These are phyloP conservation scores for Mola mola DNA, from an alignment of 2,113 vertebrate species.

Conservation along the genomic window DNA sequence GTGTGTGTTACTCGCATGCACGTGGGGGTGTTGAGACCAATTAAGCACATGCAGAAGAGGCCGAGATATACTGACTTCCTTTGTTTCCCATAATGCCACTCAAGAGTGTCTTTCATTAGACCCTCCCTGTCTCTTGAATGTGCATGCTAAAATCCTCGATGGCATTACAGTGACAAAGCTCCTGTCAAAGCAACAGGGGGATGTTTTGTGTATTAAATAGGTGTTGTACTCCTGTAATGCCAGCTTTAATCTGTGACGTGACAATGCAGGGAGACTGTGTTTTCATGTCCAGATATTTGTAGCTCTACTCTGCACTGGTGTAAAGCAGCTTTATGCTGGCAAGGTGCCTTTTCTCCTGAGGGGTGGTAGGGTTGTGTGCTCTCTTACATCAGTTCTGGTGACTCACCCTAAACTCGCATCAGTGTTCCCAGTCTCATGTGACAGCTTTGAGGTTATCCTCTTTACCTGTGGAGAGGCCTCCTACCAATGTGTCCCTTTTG, in stretches of 20 bases:
- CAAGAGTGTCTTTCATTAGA: too few species aligned
- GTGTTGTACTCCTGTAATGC: conserved; percentile 3
- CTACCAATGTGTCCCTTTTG: background rate
- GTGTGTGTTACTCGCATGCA: background rate
- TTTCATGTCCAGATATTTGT: conserved; percentile 11
- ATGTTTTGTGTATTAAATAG: conserved; percentile 9
- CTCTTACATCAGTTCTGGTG: conserved; percentile 33
- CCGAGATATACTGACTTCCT: background rate
- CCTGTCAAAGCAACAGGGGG: background rate
- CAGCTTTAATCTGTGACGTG: conserved; percentile 14
- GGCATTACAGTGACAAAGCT: background rate
- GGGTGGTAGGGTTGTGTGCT: conserved; percentile 21
- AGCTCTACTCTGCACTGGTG: too few species aligned
- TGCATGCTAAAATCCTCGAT: too few species aligned
- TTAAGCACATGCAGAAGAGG: background rate
- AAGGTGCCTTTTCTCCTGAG: conserved; percentile 18
- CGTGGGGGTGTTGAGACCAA: too few species aligned
- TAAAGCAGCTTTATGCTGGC: conserved; percentile 25
- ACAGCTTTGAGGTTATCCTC: background rate
- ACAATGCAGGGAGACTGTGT: conserved; percentile 18
- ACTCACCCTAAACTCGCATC: conserved; percentile 31
- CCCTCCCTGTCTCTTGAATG: too few species aligned
- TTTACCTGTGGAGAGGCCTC: background rate
- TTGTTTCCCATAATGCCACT: background rate
- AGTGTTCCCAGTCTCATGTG: background rate